Base-by-base conservation (phyloP, 2,113 vertebrate species). In the Tyto alba region DNA sequence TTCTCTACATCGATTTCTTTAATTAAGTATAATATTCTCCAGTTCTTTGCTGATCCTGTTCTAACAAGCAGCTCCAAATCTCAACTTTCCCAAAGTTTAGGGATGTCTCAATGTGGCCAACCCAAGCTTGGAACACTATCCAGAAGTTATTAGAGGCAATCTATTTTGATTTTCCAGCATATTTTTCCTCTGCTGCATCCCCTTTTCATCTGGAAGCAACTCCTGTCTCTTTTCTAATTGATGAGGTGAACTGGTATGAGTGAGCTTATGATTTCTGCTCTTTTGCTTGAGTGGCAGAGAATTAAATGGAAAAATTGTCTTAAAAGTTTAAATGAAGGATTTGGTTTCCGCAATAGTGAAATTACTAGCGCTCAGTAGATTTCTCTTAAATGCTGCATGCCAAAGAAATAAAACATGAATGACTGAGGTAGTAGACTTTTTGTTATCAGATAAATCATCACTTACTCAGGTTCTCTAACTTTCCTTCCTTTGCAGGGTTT, bases 281-380 rank as follows among this genome's bases (percentile, higher is more conserved):
- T 80, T 80, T 91, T 90, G 56, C 93, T 87, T 96, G 94, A 95
- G 89, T 94, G 94, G 63, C 91, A 96, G 82, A 78, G 77, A 94
- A 96, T 55, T 76, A 93, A 92, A 95, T 91, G 92, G 92, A 96
- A 95, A 95, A 95, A 94, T 41, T 76, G 77, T 48, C 89, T 96
- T 84, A 88, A 79, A 95, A 94, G 87, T 91, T 92, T 90, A 96
- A 96, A 73, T 66, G 41, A 88, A 60, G 80, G 68, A 88, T 95
- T 95, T 96, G 89, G 86, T 84, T 94, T 95, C 85, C 0, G 1
- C 78, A 88, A 64, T 20, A 95, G 84, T 66, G 56, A 96, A 75
- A 94, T 94, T 87, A 91, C 72, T 34, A 52, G 59, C 0, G 16
- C 74, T 91, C 53, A 60, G 79, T 91, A 75, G 68, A 81, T 93